These are phyloP conservation scores for Alca torda DNA, from an alignment of 2,797 vertebrate species.

Conservation along the genomic window DNA sequence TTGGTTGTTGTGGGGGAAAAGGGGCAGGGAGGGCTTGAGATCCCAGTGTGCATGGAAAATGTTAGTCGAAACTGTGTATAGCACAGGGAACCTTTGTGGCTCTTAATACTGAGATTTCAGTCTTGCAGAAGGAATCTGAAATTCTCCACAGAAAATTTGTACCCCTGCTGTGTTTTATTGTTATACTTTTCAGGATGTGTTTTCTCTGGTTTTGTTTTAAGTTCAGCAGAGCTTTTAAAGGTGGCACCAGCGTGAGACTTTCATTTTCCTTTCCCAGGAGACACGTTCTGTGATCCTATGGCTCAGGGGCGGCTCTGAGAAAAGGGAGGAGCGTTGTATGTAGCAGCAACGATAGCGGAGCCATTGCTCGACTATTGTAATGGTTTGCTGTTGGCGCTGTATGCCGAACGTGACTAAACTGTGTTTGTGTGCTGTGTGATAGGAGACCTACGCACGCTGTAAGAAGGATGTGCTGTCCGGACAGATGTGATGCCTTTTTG, in stretches of 20 bases:
- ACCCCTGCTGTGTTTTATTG: background rate
- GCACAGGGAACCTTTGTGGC: background rate
- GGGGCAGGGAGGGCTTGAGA: background rate
- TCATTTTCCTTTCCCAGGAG: background rate
- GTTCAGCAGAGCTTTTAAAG: background rate
- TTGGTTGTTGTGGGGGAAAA: background rate
- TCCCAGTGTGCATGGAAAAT: background rate
- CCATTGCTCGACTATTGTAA: background rate
- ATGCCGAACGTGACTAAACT: background rate
- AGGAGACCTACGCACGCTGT: background rate
- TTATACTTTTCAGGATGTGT: background rate
- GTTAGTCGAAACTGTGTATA: background rate
- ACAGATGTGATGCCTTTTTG: conserved; percentile 18
- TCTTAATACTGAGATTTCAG: background rate
- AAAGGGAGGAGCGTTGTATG: background rate
- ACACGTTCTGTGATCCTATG: background rate
- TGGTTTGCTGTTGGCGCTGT: background rate
- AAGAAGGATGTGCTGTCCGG: background rate
- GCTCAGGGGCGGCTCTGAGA: conserved; percentile 4
- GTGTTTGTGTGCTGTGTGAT: background rate
- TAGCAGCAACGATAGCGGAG: background rate
- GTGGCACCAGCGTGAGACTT: background rate
- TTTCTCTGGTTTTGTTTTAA: background rate
- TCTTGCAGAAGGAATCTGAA: background rate
- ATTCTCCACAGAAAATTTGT: background rate